These are phyloP conservation scores for Epinotia nisella DNA, from an alignment of 2,888 invertebrate genomes.

Conservation along the genomic window DNA sequence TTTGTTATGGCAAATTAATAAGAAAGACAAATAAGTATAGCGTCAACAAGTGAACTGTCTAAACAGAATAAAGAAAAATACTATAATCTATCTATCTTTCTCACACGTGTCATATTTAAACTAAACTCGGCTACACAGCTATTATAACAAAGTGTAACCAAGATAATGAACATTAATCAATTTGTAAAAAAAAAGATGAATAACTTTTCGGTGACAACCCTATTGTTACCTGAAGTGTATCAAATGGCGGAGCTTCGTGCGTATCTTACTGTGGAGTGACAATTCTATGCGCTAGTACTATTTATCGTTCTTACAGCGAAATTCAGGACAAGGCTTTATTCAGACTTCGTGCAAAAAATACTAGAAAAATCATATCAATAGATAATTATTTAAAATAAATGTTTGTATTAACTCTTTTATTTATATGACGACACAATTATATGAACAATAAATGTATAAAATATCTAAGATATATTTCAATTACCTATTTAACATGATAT, in stretches of 20 bases:
- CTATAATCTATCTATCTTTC: neutral
- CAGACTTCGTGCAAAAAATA: neutral
- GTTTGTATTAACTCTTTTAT: neutral
- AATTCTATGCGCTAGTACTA: slow-evolving; percentile 20
- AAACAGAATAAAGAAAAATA: neutral
- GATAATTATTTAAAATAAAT: neutral
- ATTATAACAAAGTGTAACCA: neutral
- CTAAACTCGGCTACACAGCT: neutral
- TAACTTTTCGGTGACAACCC: slow-evolving; percentile 11
- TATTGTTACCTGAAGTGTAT: neutral
- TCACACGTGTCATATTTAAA: neutral
- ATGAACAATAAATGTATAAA: neutral
- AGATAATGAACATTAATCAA: neutral
- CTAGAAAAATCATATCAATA: neutral
- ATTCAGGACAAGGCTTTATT: slow-evolving; percentile 32
- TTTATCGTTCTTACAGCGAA: slow-evolving; percentile 21
- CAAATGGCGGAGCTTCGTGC: neutral
- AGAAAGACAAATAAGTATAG: slow-evolving; percentile 25
- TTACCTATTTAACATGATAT: neutral
- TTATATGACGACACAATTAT: neutral
- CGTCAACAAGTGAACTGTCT: neutral
- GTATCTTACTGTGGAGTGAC: slow-evolving; percentile 13
- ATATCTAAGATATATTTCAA: neutral
- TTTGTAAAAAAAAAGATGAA: neutral
- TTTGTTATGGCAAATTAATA: slow-evolving; percentile 39